These are phyloP conservation scores for Gerosis bhagava DNA, from an alignment of 2,888 invertebrate species.

Conservation along the genomic window DNA sequence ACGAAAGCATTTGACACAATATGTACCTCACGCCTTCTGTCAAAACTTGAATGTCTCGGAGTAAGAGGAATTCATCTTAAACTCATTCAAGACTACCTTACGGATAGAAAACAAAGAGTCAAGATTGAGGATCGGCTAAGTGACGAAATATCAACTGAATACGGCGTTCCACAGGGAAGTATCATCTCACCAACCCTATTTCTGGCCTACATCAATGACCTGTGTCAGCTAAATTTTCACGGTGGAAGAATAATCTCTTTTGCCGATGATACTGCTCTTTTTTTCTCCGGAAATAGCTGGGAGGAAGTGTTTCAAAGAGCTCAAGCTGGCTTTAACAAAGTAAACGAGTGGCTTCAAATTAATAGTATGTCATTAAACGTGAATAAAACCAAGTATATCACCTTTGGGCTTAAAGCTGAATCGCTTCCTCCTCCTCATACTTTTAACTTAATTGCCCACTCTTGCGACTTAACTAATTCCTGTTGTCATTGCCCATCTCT, in stretches of 20 bases:
- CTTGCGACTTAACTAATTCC: background rate
- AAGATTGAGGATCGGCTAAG: slow-evolving; percentile 7
- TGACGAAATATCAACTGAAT: slow-evolving; percentile 2
- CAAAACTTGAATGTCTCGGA: slow-evolving; percentile 3
- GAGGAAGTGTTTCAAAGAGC: background rate
- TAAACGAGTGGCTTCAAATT: slow-evolving; percentile 1
- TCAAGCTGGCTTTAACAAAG: background rate
- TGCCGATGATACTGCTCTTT: slow-evolving; percentile 22
- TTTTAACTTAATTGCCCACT: background rate
- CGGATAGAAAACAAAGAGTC: slow-evolving; percentile 17
- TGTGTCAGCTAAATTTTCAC: slow-evolving; percentile 8
- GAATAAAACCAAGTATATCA: background rate
- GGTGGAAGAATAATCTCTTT: slow-evolving; percentile 10
- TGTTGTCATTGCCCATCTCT: background rate
- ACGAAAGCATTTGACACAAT: slow-evolving; percentile 12
- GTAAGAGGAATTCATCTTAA: slow-evolving; percentile 2
- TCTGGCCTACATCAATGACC: slow-evolving; percentile 20
- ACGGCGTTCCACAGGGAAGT: slow-evolving; percentile 26
- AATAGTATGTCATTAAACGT: slow-evolving; percentile 4
- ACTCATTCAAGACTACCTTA: slow-evolving; percentile 15
- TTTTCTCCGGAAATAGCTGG: slow-evolving; percentile 2
- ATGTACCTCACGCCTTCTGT: slow-evolving; percentile 2
- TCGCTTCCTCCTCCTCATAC: too few relatives aligned
- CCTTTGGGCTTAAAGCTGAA: too few relatives aligned
- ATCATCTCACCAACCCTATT: slow-evolving; percentile 25